phyloP scores from a whole-genome alignment of 1,140 invertebrate genomes.

The Palaemon carinicauda region DNA sequence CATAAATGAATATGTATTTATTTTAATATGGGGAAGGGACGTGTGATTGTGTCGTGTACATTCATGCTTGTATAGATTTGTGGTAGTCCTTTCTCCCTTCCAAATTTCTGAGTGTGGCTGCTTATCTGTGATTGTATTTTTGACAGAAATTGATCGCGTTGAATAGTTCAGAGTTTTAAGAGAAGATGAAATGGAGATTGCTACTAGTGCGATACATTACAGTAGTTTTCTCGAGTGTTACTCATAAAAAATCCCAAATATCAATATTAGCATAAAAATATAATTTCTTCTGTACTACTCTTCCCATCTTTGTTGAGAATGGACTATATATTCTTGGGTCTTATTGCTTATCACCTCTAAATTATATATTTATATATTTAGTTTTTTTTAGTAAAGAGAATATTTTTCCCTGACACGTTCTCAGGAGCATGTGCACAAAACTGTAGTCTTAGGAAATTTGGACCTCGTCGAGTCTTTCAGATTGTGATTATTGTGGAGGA shows the following conservation, averaged over 20 bases:
- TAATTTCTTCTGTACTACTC: background rate
- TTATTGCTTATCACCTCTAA: background rate
- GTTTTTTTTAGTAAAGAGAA: background rate
- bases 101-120: conserved; percentile 32
- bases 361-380: background rate
- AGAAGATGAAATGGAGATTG: conserved; percentile 26
- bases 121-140: conserved; percentile 48
- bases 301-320: conserved; percentile 26
- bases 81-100: conserved; percentile 8
- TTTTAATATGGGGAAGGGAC: background rate
- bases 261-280: background rate
- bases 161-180: conserved; percentile 28
- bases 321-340: conserved; percentile 32
- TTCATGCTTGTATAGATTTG: background rate
- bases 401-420: background rate
- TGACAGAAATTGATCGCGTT: conserved; percentile 22
- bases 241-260: background rate
- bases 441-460: background rate
- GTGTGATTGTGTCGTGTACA: background rate
- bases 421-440: conserved; percentile 9
- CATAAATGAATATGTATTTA: background rate
- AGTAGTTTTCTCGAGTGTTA: background rate
- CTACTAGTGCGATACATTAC: background rate
- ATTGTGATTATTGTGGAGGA: too few relatives aligned
- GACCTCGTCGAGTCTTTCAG: too few relatives aligned